A percentile compares a stretch with the other conserved stretches of the same genome.
Evolutionary conservation across 2,113 vertebrate genomes (phyloP).

Genomic region (Lophius piscatorius): DNA sequence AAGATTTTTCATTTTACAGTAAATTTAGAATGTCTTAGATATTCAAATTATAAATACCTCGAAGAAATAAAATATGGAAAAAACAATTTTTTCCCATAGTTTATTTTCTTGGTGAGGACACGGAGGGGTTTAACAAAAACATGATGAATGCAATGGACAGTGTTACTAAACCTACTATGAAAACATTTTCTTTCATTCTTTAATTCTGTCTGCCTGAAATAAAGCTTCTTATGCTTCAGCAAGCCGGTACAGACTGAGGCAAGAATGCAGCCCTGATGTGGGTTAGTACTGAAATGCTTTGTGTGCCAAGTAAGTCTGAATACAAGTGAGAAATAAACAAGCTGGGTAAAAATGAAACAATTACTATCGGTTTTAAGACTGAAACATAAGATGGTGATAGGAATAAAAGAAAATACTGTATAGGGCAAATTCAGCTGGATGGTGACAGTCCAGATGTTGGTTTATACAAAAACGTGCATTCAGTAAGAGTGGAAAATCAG

Average conservation of each 20-base stretch:
- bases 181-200: constrained; percentile 10
- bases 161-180: not conserved
- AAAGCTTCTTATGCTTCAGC: constrained; percentile 18
- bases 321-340: constrained; percentile 48
- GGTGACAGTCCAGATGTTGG: not conserved
- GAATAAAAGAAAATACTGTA: not conserved
- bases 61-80: no score
- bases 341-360: constrained; percentile 38
- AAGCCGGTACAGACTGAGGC: constrained; percentile 17
- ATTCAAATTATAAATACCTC: no score
- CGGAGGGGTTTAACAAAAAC: not conserved
- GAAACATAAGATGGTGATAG: constrained; percentile 10
- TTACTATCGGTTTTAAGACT: constrained; percentile 34
- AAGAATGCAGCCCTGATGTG: constrained; percentile 4
- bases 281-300: constrained; percentile 40
- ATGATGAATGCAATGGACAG: no score
- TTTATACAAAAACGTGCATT: constrained; percentile 14
- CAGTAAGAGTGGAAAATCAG: constrained; percentile 2
- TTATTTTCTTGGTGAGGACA: no score
- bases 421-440: constrained; percentile 6
- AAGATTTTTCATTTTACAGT: no score
- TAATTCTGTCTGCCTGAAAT: constrained; percentile 21
- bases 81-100: no score
- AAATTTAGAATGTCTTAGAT: no score
- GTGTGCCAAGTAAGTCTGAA: constrained; percentile 31